Evolutionary conservation across 2,113 vertebrate species (phyloP).

Genomic region (Prionailurus viverrinus): DNA sequence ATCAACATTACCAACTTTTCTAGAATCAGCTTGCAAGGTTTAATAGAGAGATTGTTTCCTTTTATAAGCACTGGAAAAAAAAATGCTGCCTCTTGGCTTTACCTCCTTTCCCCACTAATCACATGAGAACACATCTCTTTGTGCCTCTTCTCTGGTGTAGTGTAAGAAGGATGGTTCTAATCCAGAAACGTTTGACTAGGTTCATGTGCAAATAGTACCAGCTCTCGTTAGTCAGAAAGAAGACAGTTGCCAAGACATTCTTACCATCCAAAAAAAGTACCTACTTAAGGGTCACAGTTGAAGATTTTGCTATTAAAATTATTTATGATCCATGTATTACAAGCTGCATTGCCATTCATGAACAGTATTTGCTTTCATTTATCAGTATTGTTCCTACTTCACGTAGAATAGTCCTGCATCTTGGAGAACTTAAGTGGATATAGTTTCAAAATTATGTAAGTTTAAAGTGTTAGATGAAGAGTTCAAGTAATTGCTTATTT

Average conservation of each 20-base stretch:
- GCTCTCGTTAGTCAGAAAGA: background rate
- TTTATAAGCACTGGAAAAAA: background rate
- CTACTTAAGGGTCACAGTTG: background rate
- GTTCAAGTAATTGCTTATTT: background rate
- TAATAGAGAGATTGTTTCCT: background rate
- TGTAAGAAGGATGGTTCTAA: background rate
- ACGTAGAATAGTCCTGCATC: background rate
- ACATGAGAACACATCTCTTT: background rate
- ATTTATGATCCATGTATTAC: too few relatives aligned
- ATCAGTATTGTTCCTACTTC: background rate
- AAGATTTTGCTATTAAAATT: background rate
- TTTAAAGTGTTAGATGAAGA: background rate
- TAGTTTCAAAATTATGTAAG: background rate
- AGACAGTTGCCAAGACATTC: background rate
- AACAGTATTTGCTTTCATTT: background rate
- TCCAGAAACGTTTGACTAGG: background rate
- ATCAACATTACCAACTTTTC: background rate
- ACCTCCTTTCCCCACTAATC: background rate
- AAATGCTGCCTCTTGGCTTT: background rate
- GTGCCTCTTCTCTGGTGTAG: background rate
- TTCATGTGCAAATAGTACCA: background rate
- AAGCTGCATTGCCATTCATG: background rate
- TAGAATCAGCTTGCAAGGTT: background rate
- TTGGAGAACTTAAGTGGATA: background rate
- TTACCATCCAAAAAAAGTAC: background rate